Conservation (phyloP, 2,888 invertebrate genomes). For the Aporophyla lueneburgensis region DNA sequence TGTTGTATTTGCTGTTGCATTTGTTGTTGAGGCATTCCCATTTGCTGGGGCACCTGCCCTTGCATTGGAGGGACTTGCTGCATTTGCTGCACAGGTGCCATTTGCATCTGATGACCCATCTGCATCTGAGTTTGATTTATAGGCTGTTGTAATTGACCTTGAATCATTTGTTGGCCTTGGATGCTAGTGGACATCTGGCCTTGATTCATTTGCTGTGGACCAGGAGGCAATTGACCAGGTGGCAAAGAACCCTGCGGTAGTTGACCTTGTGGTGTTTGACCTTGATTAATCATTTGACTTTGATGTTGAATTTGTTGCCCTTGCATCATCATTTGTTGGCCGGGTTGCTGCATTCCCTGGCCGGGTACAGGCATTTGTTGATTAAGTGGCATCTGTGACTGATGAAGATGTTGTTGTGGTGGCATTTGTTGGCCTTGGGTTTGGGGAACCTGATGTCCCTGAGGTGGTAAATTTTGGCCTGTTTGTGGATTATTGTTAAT, state of each 20-base stretch:
- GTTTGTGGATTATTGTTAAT: constrained; percentile 73
- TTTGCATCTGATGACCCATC: constrained; percentile 64
- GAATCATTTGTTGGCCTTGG: constrained; percentile 70
- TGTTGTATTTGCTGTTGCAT: constrained; percentile 64
- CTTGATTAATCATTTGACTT: constrained; percentile 74
- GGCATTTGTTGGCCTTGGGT: constrained; percentile 70
- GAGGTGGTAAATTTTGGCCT: constrained; percentile 72
- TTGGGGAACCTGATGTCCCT: constrained; percentile 72
- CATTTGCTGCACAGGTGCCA: constrained; percentile 58
- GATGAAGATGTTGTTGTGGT: constrained; percentile 63
- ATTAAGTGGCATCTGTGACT: constrained; percentile 66
- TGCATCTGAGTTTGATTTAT: constrained; percentile 65
- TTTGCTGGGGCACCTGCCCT: constrained; percentile 65
- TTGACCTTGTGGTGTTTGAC: constrained; percentile 73
- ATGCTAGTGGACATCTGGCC: constrained; percentile 60
- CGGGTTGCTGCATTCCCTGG: constrained; percentile 71
- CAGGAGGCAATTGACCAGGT: constrained; percentile 59
- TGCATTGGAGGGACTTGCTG: constrained; percentile 65
- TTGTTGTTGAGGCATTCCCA: constrained; percentile 71
- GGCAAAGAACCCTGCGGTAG: constrained; percentile 54
- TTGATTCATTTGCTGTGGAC: constrained; percentile 65
- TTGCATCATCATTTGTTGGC: constrained; percentile 78
- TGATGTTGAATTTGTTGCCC: constrained; percentile 74
- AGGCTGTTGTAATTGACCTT: constrained; percentile 62
- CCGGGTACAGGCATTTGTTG: constrained; percentile 75